phyloP scores from a whole-genome alignment of 2,797 vertebrate genomes.

The Mus caroli region DNA sequence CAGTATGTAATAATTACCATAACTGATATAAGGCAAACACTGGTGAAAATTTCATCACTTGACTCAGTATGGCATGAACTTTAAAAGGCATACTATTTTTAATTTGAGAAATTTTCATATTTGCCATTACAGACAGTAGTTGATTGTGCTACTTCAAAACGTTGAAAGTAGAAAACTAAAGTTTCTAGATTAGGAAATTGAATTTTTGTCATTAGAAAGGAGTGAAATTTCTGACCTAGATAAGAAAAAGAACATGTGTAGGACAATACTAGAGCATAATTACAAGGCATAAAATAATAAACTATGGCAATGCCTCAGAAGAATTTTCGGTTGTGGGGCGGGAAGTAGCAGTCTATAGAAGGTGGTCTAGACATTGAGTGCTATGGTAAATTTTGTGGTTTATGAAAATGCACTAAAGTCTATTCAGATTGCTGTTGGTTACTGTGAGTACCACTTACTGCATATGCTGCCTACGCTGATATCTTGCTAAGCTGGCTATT shows the following conservation, averaged over 20 bases:
- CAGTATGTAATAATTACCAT: not conserved
- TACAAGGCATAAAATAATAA: not conserved
- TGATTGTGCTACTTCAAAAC: not conserved
- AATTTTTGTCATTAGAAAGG: not conserved
- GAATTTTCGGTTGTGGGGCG: not conserved
- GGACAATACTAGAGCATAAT: not conserved
- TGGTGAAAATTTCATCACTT: not conserved
- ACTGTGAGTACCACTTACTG: not conserved
- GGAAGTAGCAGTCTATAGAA: not conserved
- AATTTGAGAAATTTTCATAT: not conserved
- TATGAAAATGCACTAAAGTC: not conserved
- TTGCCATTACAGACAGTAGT: not conserved
- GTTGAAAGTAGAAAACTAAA: not conserved
- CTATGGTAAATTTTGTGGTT: not conserved
- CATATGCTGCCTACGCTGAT: too few relatives aligned
- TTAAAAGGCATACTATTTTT: not conserved
- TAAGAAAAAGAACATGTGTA: not conserved
- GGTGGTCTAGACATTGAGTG: not conserved
- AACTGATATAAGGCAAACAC: not conserved
- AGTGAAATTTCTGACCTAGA: not conserved
- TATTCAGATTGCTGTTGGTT: not conserved
- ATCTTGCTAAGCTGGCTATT: not conserved
- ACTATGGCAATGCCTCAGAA: not conserved
- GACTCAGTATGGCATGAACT: not conserved
- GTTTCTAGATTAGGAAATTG: not conserved